These are phyloP conservation scores for Xiphophorus couchianus DNA, from an alignment of 2,113 vertebrate genomes.

Conservation along the genomic window DNA sequence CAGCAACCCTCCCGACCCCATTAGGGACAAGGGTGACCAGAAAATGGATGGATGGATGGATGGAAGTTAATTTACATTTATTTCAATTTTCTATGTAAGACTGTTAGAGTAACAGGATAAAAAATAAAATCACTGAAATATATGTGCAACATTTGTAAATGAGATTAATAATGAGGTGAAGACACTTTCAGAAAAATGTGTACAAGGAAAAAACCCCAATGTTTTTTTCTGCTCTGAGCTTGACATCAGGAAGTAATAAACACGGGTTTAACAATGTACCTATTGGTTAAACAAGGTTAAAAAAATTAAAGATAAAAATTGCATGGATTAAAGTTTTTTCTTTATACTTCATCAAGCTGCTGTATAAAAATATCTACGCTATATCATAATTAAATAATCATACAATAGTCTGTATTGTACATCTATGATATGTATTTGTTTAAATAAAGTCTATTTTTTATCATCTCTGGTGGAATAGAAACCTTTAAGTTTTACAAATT, in stretches of 20 bases:
- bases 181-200: neutral
- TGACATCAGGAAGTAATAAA: slow-evolving; percentile 4
- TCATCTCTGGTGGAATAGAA: neutral
- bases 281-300: neutral
- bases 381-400: neutral
- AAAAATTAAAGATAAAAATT: neutral
- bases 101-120: slow-evolving; percentile 5
- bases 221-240: slow-evolving; percentile 1
- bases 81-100: slow-evolving; percentile 6
- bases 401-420: neutral
- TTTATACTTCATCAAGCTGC: neutral
- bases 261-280: neutral
- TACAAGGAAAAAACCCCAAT: slow-evolving; percentile 23
- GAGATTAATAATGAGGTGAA: slow-evolving; percentile 7
- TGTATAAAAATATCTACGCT: too few species aligned
- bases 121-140: slow-evolving; percentile 2
- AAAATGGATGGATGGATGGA: too few species aligned
- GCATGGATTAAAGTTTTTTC: neutral
- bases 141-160: slow-evolving; percentile 1
- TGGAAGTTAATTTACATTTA: slow-evolving; percentile 16
- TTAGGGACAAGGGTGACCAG: too few species aligned
- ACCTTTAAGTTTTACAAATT: neutral
- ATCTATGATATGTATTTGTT: neutral
- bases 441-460: neutral
- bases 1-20: too few species aligned